phyloP scores from a whole-genome alignment of 2,888 invertebrate genomes.

The Pristionchus exspectatus region DNA sequence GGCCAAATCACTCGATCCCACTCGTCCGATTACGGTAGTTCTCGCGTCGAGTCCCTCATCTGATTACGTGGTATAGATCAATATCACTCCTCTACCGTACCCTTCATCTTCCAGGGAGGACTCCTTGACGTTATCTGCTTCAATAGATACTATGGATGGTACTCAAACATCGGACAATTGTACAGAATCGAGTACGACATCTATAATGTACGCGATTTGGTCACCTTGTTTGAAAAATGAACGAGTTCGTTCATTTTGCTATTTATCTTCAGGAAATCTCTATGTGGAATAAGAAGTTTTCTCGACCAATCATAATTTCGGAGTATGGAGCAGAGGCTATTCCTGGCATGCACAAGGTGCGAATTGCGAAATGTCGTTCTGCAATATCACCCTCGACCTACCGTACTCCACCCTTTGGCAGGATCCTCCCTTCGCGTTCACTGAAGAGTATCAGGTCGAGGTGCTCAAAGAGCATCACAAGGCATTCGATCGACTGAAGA shows the following conservation, averaged over 20 bases:
- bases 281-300: constrained; percentile 88
- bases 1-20: constrained; percentile 81
- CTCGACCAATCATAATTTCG: constrained; percentile 92
- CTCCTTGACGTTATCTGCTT: constrained; percentile 92
- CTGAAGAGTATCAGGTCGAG: constrained; percentile 94
- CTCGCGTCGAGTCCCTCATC: neutral
- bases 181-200: neutral
- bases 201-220: neutral
- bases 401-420: constrained; percentile 53
- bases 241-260: neutral
- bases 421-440: constrained; percentile 88
- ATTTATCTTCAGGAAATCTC: constrained; percentile 85
- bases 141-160: constrained; percentile 98
- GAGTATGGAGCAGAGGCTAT: constrained; percentile 98
- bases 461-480: constrained; percentile 90
- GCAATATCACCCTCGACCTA: neutral
- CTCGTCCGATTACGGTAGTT: constrained; percentile 85
- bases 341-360: constrained; percentile 91
- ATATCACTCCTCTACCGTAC: neutral
- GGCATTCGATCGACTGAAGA: constrained; percentile 89
- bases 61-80: constrained; percentile 28
- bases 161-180: constrained; percentile 88
- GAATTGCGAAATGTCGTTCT: neutral
- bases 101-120: constrained; percentile 80
- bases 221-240: neutral